Evolutionary conservation across 2,888 invertebrate species (phyloP), one percentile per base, ranked within the genome.

Genomic region (Torymus texanus): DNA sequence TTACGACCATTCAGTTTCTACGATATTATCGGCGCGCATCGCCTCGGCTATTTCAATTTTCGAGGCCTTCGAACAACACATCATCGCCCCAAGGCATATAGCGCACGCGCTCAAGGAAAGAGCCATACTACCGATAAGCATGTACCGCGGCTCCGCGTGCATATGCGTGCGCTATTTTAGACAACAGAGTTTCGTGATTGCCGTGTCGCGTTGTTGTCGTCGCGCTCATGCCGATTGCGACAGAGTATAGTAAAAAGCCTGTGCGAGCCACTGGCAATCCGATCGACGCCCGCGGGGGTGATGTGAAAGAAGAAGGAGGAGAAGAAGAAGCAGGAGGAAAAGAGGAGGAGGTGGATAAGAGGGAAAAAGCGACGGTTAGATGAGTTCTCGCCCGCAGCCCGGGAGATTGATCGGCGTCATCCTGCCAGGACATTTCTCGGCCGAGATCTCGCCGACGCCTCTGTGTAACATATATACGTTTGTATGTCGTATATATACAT

Each of bases 331-430:
- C n/a, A 29, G 62, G 41, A 70, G 70, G 70, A 74, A 29, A 63
- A 68, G 62, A 71, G 56, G 41, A 24, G 53, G 63, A 21, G 16
- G 62, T 55, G 68, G 70, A 58, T 58, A 61, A 61, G 72, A 71
- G 61, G 65, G 74, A 82, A 82, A 83, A 78, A 83, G 73, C 72
- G 79, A 76, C 41, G 83, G 82, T 79, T 82, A 80, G 82, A 83
- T 78, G 74, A 78, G 77, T 84, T 83, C 82, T 80, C 78, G 76
- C 71, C 62, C 59, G 79, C 78, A 82, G 67, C 67, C 82, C 12
- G 83, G 83, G 85, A 88, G 87, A 88, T 88, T 88, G 88, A 87
- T 88, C 87, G 86, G 86, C 87, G 87, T 87, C 87, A 87, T 87
- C 84, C 87, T 85, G 85, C 85, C 84, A 81, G 83, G 85, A 83